Percentiles rank a stretch among this genome's conserved stretches.
These are phyloP conservation scores for Caenorhabditis zanzibari DNA, from an alignment of 2,888 invertebrate genomes.

Conservation along the genomic window DNA sequence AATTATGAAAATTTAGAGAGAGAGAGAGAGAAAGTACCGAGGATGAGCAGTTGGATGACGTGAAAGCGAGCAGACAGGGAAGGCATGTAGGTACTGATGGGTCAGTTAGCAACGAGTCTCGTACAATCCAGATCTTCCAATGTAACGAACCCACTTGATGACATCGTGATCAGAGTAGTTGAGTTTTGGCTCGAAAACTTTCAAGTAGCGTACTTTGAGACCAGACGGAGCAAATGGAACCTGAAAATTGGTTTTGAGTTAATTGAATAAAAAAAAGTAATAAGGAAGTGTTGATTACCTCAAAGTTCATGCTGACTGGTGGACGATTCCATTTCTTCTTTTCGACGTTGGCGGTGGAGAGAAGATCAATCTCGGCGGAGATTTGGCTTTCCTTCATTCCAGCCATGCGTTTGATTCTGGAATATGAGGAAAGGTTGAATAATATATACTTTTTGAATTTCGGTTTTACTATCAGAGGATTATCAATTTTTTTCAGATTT, in stretches of 20 bases:
- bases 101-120: constrained; percentile 93
- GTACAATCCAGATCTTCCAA: constrained; percentile 98
- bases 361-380: constrained; percentile 98
- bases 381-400: constrained; percentile 99
- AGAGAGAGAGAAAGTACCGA: constrained; percentile 15
- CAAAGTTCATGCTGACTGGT: constrained; percentile 99
- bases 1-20: neutral
- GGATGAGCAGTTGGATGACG: constrained; percentile 30
- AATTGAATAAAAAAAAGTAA: neutral
- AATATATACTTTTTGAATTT: too few species aligned
- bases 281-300: constrained; percentile 85
- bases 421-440: constrained; percentile 54
- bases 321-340: constrained; percentile 99
- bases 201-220: constrained; percentile 98
- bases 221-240: constrained; percentile 99
- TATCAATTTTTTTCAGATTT: neutral
- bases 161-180: constrained; percentile 99
- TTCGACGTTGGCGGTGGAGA: constrained; percentile 93
- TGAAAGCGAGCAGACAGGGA: constrained; percentile 5
- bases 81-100: neutral
- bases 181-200: constrained; percentile 99
- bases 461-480: neutral
- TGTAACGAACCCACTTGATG: constrained; percentile 99
- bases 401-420: constrained; percentile 86
- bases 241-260: constrained; percentile 83